phyloP scores from a whole-genome alignment of 2,888 invertebrate genomes.

The Drosophila antonietae region DNA sequence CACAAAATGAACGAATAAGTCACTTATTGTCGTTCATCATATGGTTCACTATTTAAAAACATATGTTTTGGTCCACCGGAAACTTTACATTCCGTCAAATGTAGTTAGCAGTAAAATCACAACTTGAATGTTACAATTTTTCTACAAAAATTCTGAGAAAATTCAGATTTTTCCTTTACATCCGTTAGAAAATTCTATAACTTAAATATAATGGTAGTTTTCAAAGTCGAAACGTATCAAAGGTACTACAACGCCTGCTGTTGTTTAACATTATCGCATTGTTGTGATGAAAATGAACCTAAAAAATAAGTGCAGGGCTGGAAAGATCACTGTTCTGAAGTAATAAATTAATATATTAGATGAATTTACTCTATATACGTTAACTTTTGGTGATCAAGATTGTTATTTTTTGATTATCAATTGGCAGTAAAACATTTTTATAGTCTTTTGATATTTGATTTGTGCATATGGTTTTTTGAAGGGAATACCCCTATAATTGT shows the following conservation, averaged over 20 bases:
- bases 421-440: background rate
- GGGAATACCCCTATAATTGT: slow-evolving; percentile 13
- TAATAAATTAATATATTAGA: background rate
- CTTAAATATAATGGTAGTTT: background rate
- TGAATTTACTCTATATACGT: background rate
- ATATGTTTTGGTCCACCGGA: slow-evolving; percentile 21
- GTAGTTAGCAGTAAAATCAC: background rate
- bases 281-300: background rate
- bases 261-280: background rate
- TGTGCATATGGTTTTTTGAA: background rate
- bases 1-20: slow-evolving; percentile 3
- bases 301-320: slow-evolving; percentile 1
- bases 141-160: no score
- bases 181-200: background rate
- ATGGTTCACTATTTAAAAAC: slow-evolving; percentile 14
- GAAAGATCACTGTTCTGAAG: background rate
- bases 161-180: background rate
- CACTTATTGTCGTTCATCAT: slow-evolving; percentile 4
- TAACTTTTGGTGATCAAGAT: background rate
- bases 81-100: background rate
- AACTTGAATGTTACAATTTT: background rate
- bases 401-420: background rate
- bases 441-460: background rate
- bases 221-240: background rate
- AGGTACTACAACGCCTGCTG: background rate